Base-by-base conservation (phyloP, 2,113 vertebrate species). In the Glaucomys volans region DNA sequence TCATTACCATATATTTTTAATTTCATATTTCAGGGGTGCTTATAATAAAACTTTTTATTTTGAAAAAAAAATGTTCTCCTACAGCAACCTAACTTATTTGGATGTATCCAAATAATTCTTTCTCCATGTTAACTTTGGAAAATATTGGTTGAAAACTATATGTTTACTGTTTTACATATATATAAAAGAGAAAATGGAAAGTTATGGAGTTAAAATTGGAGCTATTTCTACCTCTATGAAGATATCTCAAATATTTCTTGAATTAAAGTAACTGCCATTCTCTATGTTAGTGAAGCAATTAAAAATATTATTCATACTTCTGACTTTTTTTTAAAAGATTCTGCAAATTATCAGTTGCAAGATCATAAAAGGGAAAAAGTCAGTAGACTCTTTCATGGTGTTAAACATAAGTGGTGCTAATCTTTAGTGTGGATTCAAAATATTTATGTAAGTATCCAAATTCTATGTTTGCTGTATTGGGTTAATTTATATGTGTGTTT, bases 1-100 rank as follows among this genome's bases (percentile, higher is more conserved):
- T 37, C 40, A 91, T 77, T 95, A 67, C 76, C 22, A 40, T 90
- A 22, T n/a, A 90, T 81, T 87, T 90, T 76, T 28, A 94, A 87
- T 79, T 92, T 86, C n/a, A 62, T 32, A 80, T 90, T 30, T 85
- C 32, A 90, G 11, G 35, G 28, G 47, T 96, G 37, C 42, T 40
- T 57, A 40, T 82, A 79, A 62, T 3, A 87, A 44, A 75, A 35
- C 1, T 52, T 93, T 67, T 75, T 59, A 77, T 82, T 96, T 97
- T 87, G 37, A 87, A 64, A 82, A 89, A 89, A 81, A 57, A 84
- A 67, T 79, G 9, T 54, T 93, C 47, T 96, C 2, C 20, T 5
- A 59, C 0, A 57, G 42, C 0, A 83, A 57, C 17, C 54, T 66
- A 71, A 80, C 13, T 89, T 95, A 79, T 17, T 28, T 93, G 54